phyloP scores from a whole-genome alignment of 1,140 invertebrate species.

The Diabrotica virgifera region DNA sequence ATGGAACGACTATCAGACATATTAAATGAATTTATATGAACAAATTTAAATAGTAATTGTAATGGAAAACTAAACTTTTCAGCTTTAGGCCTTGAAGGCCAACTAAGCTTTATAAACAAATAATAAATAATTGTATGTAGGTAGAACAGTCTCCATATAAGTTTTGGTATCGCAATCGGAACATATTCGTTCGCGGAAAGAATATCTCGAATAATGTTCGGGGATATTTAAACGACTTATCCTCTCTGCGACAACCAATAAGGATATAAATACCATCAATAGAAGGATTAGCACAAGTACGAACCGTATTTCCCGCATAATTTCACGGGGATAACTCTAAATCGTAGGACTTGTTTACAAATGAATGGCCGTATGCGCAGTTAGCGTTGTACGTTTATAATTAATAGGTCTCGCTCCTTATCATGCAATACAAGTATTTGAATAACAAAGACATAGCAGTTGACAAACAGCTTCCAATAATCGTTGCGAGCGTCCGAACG shows the following conservation, averaged over 20 bases:
- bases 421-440: slow-evolving; percentile 29
- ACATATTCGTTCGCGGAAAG: no score
- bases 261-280: slow-evolving; percentile 3
- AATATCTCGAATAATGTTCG: no score
- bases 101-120: no score
- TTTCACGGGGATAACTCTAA: slow-evolving; percentile 12
- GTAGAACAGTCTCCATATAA: no score
- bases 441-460: slow-evolving; percentile 34
- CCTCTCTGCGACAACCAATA: not conserved
- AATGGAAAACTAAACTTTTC: no score
- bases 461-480: slow-evolving; percentile 28
- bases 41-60: no score
- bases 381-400: slow-evolving; percentile 22
- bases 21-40: no score
- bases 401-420: slow-evolving; percentile 30
- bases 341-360: slow-evolving; percentile 9
- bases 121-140: no score
- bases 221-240: no score
- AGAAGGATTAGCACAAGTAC: not conserved
- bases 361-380: slow-evolving; percentile 14
- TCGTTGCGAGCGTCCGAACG: slow-evolving; percentile 23
- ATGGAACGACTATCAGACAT: no score
- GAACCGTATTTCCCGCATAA: not conserved
- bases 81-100: no score
- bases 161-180: no score